These are phyloP conservation scores for Chanos chanos DNA, from an alignment of 2,797 vertebrate genomes.

Conservation along the genomic window DNA sequence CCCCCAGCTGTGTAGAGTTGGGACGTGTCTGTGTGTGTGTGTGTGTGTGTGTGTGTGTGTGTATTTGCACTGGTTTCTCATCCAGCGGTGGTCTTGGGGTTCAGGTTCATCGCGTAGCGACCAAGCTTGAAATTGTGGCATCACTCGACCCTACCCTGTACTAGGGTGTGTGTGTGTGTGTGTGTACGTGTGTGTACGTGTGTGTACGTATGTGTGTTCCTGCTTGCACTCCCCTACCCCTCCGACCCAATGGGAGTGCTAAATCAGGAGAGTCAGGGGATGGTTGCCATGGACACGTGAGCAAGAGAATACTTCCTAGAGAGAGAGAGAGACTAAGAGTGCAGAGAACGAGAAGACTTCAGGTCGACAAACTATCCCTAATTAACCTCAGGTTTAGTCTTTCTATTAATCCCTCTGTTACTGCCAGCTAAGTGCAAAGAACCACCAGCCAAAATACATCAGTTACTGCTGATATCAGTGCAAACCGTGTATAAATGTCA, in stretches of 20 bases:
- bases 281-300: neutral
- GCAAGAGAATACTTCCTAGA: neutral
- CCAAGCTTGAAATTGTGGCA: conserved; percentile 39
- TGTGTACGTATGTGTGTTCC: neutral
- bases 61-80: conserved; percentile 3
- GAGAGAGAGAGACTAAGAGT: neutral
- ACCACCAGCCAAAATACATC: too few relatives aligned
- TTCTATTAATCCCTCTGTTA: too few relatives aligned
- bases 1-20: too few relatives aligned
- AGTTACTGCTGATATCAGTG: too few relatives aligned
- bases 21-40: neutral
- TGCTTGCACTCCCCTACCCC: neutral
- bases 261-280: conserved; percentile 15
- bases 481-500: too few relatives aligned
- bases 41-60: neutral
- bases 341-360: neutral
- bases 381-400: too few relatives aligned
- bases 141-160: conserved; percentile 21
- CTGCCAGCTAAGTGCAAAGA: too few relatives aligned
- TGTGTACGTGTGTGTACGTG: neutral
- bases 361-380: neutral
- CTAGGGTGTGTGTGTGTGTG: neutral
- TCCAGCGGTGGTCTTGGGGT: conserved; percentile 20
- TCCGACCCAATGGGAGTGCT: neutral
- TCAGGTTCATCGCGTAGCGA: conserved; percentile 35